A percentile compares a stretch with the other conserved stretches of the same genome.
Conservation (phyloP, 1,140 invertebrate genomes). For the Atta texana region DNA sequence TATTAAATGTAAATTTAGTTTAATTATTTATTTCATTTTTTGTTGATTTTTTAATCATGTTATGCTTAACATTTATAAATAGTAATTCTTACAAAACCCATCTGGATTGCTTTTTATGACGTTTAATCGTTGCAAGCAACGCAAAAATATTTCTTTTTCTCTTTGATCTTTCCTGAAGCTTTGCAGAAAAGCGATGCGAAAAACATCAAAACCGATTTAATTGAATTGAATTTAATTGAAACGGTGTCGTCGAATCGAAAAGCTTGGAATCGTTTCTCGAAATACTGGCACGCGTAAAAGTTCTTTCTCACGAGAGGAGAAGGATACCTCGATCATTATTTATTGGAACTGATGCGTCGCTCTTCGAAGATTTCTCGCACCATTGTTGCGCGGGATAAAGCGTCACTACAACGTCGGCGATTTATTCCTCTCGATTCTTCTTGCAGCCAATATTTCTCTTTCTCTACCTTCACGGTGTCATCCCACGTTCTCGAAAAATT, state of each 20-base stretch:
- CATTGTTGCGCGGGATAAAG: constrained; percentile 72
- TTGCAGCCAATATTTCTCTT: constrained; percentile 40
- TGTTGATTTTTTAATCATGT: neutral
- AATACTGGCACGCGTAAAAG: constrained; percentile 17
- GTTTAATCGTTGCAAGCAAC: neutral
- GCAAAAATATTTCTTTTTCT: neutral
- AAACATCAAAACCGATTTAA: constrained; percentile 34
- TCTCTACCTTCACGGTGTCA: neutral
- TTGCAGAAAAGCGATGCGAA: neutral
- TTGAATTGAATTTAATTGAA: constrained; percentile 31
- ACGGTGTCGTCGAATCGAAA: constrained; percentile 17
- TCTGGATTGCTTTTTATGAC: neutral
- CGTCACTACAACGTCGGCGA: constrained; percentile 44
- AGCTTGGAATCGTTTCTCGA: constrained; percentile 8
- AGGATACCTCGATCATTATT: constrained; percentile 61
- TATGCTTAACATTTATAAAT: neutral
- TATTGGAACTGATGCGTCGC: constrained; percentile 66
- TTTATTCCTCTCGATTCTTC: constrained; percentile 66
- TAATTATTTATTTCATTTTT: neutral
- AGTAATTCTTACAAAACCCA: neutral
- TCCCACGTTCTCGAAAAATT: constrained; percentile 15
- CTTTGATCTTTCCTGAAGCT: neutral
- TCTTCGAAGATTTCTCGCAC: constrained; percentile 50
- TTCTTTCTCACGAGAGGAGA: constrained; percentile 20
- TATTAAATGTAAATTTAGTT: neutral